Percentiles rank a stretch among this genome's conserved stretches.
Evolutionary conservation across 2,113 vertebrate genomes (phyloP).

Genomic region (Pluvialis apricaria): DNA sequence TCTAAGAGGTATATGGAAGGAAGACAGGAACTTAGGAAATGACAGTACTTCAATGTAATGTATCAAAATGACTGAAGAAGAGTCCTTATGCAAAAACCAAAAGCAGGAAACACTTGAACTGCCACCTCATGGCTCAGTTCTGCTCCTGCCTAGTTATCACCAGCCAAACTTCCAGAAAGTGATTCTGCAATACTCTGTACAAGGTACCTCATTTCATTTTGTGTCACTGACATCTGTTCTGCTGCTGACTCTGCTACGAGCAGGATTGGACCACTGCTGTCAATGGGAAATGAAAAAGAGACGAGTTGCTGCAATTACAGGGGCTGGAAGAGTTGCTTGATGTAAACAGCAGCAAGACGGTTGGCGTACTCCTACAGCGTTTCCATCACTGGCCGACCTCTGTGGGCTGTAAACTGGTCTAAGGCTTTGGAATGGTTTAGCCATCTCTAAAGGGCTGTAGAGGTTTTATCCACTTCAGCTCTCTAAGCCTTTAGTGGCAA

Average conservation of each 20-base stretch:
- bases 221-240: background rate
- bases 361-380: background rate
- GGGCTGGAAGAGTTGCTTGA: background rate
- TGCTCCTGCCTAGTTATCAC: background rate
- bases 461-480: slow-evolving; percentile 47
- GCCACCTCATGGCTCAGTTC: background rate
- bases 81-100: background rate
- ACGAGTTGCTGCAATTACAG: background rate
- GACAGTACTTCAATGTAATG: background rate
- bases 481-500: slow-evolving; percentile 37
- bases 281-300: background rate
- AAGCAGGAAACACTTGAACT: background rate
- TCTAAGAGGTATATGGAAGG: background rate
- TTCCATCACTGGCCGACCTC: background rate
- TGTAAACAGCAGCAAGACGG: background rate
- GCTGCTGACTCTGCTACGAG: background rate
- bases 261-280: background rate
- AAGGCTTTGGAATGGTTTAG: slow-evolving; percentile 32
- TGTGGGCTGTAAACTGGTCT: background rate
- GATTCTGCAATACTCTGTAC: background rate
- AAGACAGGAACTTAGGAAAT: slow-evolving; percentile 8
- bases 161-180: background rate
- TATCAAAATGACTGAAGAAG: background rate
- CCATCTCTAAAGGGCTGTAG: slow-evolving; percentile 12
- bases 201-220: background rate